Evolutionary conservation across 2,113 vertebrate species (phyloP), one percentile per base, ranked within the genome.

Genomic region (Electrona antarctica): DNA sequence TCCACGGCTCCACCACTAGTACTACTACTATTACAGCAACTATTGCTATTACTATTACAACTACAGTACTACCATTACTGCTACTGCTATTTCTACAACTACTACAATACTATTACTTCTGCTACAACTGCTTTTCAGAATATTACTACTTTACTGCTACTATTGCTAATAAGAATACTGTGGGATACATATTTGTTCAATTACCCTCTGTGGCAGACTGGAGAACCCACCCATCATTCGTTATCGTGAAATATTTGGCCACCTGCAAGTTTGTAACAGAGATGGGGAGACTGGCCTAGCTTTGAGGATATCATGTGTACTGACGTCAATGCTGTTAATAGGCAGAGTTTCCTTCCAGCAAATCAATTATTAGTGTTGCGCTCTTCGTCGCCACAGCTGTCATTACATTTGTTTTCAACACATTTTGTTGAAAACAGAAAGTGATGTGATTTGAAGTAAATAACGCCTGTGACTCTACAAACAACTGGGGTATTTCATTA

Each of bases 381-480:
- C 67, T 73, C n/a, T 67, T 74, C 64, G 68, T 55, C 61, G 60
- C 65, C 33, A 51, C 75, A 81, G 82, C 79, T 85, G 82, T 3
- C 41, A 59, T 67, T 21, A 21, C 21, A 21, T 21, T 21, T 21
- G 21, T 21, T 21, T 21, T 21, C 21, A 21, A 21, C 21, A 21
- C 21, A 21, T 21, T 21, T 73, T 56, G 60, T 81, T 64, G 75
- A 73, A 80, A 81, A 78, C 74, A 72, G 65, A 60, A 41, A 88
- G 60, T 74, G 71, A 58, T 64, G 67, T 13, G 68, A 82, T 85
- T 74, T 77, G 64, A 87, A 76, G 71, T 76, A 70, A 88, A 84
- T 80, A 85, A 85, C 33, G 5, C 33, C 3, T 41, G 5, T 41
- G 33, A 41, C 77, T 76, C 55, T 5, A 77, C 71, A 82, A 86